Evolutionary conservation across 2,797 vertebrate species (phyloP), one percentile per base, ranked within the genome.

Genomic region (Eupleurogrammus muticus): DNA sequence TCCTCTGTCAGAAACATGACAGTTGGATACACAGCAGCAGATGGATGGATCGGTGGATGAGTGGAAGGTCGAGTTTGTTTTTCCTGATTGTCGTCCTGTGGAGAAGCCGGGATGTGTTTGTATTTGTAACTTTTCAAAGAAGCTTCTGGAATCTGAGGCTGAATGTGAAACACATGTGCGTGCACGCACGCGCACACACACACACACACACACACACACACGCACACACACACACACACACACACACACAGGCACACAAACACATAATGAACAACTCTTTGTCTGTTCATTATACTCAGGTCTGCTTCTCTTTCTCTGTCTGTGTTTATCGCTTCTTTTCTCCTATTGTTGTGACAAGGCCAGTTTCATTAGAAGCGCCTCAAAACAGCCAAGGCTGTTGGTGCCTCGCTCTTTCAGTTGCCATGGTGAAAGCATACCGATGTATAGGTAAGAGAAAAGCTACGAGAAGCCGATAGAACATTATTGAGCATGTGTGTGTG

Each of bases 341-440:
- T 13, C 28, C 9, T 60, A 64, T 68, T 80, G 71, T 66, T 82
- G 58, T 75, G 53, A 81, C 87, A 86, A 85, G 82, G 88, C 71
- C 83, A 48, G 34, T 59, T 71, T 74, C 82, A 76, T 82, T 82
- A 67, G 50, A 59, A 44, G 61, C 23, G 7, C 69, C 70, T 86
- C 73, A 83, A 82, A 81, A 72, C 50, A 75, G 57, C 69, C 86
- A 89, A 87, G 83, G 86, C 87, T 64, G 44, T 16, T 17, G 12
- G 32, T 28, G 40, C 50, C 75, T 73, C 54, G 23, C 71, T 79
- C 61, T 60, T 59, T 77, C 84, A 70, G 89, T 92, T 91, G 84
- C 89, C 87, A 91, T 92, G 90, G 88, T 89, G 89, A 91, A 85
- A 73, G 64, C 73, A 66, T 82, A 73, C 75, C 66, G 80, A 88